A percentile compares a stretch with the other conserved stretches of the same genome.
Evolutionary conservation across 2,888 invertebrate species (phyloP).

Genomic region (Drosophila birchii): DNA sequence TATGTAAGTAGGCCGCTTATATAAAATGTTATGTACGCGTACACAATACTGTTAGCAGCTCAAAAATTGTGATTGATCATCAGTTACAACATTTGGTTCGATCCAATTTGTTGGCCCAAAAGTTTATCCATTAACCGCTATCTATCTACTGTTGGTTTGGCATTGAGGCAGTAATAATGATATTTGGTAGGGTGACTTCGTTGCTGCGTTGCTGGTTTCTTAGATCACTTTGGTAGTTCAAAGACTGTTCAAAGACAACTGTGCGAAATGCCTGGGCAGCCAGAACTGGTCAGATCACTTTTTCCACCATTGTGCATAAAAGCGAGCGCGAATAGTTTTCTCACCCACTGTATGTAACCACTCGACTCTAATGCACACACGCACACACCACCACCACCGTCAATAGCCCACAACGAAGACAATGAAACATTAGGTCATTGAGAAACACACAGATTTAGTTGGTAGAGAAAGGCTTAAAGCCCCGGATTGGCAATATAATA

Average conservation of each 20-base stretch:
- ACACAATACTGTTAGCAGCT: constrained; percentile 22
- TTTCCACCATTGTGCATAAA: constrained; percentile 13
- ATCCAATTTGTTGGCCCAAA: constrained; percentile 22
- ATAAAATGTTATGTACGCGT: constrained; percentile 18
- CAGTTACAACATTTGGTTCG: constrained; percentile 31
- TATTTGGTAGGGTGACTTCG: constrained; percentile 26
- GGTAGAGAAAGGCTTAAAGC: constrained; percentile 35
- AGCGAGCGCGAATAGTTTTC: constrained; percentile 34
- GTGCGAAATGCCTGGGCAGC: constrained; percentile 26
- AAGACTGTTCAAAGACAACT: constrained; percentile 17
- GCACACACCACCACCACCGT: not conserved
- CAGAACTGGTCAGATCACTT: constrained; percentile 44
- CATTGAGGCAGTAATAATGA: constrained; percentile 32
- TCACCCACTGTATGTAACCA: constrained; percentile 44
- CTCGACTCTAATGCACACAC: constrained; percentile 33
- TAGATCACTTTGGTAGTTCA: constrained; percentile 41
- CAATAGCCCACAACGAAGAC: constrained; percentile 13
- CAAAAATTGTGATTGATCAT: constrained; percentile 29
- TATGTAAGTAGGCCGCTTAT: constrained; percentile 37
- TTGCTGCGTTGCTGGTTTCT: constrained; percentile 7
- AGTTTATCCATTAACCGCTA: constrained; percentile 27
- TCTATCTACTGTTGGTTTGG: constrained; percentile 16
- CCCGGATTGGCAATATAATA: constrained; percentile 8
- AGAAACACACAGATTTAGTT: constrained; percentile 25
- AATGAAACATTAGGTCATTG: constrained; percentile 47